Evolutionary conservation across 2,888 invertebrate genomes (phyloP).

Genomic region (Spodoptera exigua): DNA sequence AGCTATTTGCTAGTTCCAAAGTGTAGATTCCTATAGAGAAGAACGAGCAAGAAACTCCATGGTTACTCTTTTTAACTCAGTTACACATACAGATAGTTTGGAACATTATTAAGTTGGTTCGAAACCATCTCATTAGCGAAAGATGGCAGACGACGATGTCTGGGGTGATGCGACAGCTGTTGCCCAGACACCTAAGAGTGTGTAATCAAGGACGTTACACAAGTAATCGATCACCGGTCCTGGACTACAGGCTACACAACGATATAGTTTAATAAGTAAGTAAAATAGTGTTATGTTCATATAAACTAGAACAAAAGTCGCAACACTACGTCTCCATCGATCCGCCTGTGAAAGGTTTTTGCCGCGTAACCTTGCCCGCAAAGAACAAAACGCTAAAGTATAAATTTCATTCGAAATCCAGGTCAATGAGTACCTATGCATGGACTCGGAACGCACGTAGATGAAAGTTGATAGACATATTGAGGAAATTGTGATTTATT

Average conservation of each 20-base stretch:
- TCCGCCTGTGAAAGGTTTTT: conserved; percentile 70
- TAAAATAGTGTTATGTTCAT: conserved; percentile 45
- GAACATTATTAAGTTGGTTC: too few relatives aligned
- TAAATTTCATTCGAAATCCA: conserved; percentile 62
- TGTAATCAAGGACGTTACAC: conserved; percentile 26
- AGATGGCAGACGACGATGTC: conserved; percentile 52
- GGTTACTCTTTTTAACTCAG: too few relatives aligned
- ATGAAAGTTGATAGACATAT: conserved; percentile 68
- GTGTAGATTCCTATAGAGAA: too few relatives aligned
- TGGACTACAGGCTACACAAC: conserved; percentile 43
- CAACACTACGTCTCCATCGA: conserved; percentile 55
- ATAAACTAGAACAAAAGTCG: conserved; percentile 58
- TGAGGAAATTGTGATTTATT: conserved; percentile 63
- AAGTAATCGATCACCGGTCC: conserved; percentile 65
- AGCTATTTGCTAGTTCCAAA: too few relatives aligned
- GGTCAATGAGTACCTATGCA: conserved; percentile 68
- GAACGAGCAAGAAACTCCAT: too few relatives aligned
- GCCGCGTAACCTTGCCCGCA: conserved; percentile 65
- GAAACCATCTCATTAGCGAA: conserved; percentile 38
- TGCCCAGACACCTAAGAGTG: conserved; percentile 23
- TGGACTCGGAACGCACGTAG: conserved; percentile 37
- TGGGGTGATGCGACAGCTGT: conserved; percentile 68
- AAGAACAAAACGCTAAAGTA: conserved; percentile 68
- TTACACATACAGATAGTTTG: too few relatives aligned
- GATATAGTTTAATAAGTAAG: conserved; percentile 56